Percentiles rank a stretch among this genome's conserved stretches.
Evolutionary conservation across 2,113 vertebrate genomes (phyloP).

Genomic region (Calidris pygmaea): DNA sequence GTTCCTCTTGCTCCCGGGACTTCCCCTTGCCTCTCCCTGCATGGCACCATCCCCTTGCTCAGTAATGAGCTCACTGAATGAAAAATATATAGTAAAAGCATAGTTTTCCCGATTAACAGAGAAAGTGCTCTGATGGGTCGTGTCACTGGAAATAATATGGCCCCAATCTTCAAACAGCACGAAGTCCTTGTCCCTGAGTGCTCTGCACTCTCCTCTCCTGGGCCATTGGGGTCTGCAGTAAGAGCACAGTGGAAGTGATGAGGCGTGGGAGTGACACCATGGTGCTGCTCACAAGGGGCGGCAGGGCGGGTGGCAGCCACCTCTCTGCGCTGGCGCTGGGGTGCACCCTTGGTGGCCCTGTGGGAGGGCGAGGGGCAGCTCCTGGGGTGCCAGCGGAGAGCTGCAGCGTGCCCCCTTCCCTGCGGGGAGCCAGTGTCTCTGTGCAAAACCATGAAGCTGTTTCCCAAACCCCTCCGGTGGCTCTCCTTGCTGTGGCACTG

Average conservation of each 20-base stretch:
- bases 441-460: neutral
- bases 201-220: neutral
- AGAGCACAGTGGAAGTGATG: neutral
- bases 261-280: rapidly evolving
- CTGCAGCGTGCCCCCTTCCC: neutral
- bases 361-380: neutral
- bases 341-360: rapidly evolving
- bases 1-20: neutral
- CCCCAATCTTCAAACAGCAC: rapidly evolving
- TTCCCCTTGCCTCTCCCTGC: neutral
- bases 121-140: neutral
- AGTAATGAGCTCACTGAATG: neutral
- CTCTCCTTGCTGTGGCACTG: neutral
- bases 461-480: neutral
- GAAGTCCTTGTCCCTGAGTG: neutral
- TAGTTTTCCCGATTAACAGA: neutral
- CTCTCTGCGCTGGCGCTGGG: rapidly evolving
- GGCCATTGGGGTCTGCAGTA: too few species aligned
- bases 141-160: neutral
- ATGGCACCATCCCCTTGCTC: neutral
- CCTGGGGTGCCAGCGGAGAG: neutral
- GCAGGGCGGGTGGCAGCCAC: rapidly evolving
- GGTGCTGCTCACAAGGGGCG: rapidly evolving
- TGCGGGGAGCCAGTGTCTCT: neutral
- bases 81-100: neutral